Evolutionary conservation across 2,797 vertebrate species (phyloP), one percentile per base, ranked within the genome.

Genomic region (Argyrosomus regius): DNA sequence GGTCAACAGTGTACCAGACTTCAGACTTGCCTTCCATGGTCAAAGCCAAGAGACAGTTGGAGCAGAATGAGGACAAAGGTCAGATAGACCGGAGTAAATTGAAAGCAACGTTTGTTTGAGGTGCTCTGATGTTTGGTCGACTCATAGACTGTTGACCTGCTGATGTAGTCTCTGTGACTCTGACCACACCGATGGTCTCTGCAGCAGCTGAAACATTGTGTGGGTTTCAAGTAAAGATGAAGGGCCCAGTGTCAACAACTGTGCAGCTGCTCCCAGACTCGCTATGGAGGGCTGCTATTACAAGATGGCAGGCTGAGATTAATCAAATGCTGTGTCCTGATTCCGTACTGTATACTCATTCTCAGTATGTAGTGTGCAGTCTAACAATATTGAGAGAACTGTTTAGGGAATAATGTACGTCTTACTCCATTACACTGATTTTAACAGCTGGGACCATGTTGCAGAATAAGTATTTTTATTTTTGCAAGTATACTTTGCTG

Each of bases 71-170:
- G 58, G 83, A 45, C 76, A 91, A 71, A 57, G 75, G 85, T 43
- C 95, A 94, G 88, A 70, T 86, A 31, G 91, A 93, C 46, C 90
- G 92, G 56, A 94, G 80, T 85, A 92, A 95, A 20, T 89, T 96
- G 86, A 97, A 97, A 77, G 97, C 97, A 12, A 99, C 98, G 5
- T 99, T 99, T 76, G 98, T 99, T 71, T 99, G 93, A 97, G 72
- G 54, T 35, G 53, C 26, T 31, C 3, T 0, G 56, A 35, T 39
- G 67, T 66, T 48, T 8, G 18, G 39, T 41, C 57, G 68, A n/a
- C 61, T 81, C 53, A 10, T 57, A 49, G 10, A 64, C 20, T 18
- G 65, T 31, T 39, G 61, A 11, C 17, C 60, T 20, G 12, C 43
- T 45, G 41, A 68, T n/a, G 66, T 54, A 1, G 12, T 59, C 39